Percentiles rank a stretch among this genome's conserved stretches.
Conservation (phyloP, 1,140 invertebrate genomes). For the Papilio aristodemus region DNA sequence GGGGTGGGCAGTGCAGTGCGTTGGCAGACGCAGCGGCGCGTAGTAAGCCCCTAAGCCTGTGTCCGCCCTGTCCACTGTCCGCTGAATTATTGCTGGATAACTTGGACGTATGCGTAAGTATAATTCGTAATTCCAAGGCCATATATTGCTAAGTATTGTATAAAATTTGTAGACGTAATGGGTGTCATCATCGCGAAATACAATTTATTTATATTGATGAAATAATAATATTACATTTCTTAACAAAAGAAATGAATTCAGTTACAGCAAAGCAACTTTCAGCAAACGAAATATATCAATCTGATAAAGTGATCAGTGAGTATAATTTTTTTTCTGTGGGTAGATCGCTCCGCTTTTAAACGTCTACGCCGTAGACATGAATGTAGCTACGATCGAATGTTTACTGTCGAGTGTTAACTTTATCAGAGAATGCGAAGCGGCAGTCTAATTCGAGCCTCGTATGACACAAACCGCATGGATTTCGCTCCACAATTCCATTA, state of each 20-base stretch:
- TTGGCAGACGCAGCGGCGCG: constrained; percentile 42
- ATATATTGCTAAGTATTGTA: neutral
- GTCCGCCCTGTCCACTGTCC: constrained; percentile 31
- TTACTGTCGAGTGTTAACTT: constrained; percentile 10
- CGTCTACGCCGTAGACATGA: neutral
- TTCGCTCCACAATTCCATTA: constrained; percentile 34
- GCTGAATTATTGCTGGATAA: constrained; percentile 37
- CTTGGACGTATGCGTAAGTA: constrained; percentile 17
- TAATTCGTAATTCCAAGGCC: neutral
- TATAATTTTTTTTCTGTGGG: neutral
- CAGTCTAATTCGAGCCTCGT: constrained; percentile 20
- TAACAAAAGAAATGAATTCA: too few species aligned
- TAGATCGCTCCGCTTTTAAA: neutral
- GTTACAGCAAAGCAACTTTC: too few species aligned
- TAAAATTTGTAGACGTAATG: neutral
- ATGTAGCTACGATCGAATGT: constrained; percentile 13
- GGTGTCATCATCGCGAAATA: neutral
- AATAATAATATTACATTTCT: too few species aligned
- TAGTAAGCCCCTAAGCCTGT: constrained; percentile 45
- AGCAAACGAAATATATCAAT: too few species aligned
- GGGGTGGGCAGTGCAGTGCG: constrained; percentile 36
- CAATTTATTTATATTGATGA: too few species aligned
- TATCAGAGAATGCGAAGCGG: constrained; percentile 12
- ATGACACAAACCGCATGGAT: constrained; percentile 13
- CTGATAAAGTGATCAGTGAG: too few species aligned